Base-by-base conservation (phyloP, 2,888 invertebrate species). In the Meiosimyza decipiens region DNA sequence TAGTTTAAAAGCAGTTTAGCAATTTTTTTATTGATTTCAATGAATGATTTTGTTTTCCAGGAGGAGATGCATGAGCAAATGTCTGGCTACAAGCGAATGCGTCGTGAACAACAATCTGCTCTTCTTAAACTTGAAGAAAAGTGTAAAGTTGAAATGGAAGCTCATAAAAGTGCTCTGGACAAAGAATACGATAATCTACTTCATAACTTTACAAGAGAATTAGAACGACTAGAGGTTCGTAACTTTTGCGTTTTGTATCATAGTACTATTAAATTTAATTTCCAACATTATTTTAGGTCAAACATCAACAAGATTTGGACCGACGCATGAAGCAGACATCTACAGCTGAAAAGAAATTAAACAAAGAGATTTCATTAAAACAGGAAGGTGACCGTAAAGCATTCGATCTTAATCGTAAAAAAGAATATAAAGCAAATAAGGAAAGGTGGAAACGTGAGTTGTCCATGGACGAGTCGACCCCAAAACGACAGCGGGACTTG, bases 61-160 rank as follows among this genome's bases (percentile, higher is more conserved):
- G 96, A 98, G 90, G 98, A 98, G 88, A 96, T 98, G 95, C 96
- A 98, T 88, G 99, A 99, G 88, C 99, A 99, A 89, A 98, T 98
- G 96, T 95, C 96, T 70, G 98, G 98, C 28, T 98, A 98, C 89
- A 99, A 99, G 88, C 91, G 99, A 77, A 96, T 99, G 95, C 91
- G 99, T 76, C 92, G 97, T 77, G 97, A 97, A 86, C 99, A 99
- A 88, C 99, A 99, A 88, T 95, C 96, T 79, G 97, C 98, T 78
- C 89, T 99, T 82, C 90, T 94, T 65, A 94, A 98, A 90, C 90
- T 98, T 80, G 99, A 99, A 87, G 97, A 97, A 87, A 94, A 94
- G 82, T 98, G 98, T 89, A 94, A 95, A 88, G 92, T 95, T 82
- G 99, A 99, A 89, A 96, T 99, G 92, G 98, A 99, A 84, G 94